These are phyloP conservation scores for Leiothrix lutea DNA, from an alignment of 2,113 vertebrate species.

Conservation along the genomic window DNA sequence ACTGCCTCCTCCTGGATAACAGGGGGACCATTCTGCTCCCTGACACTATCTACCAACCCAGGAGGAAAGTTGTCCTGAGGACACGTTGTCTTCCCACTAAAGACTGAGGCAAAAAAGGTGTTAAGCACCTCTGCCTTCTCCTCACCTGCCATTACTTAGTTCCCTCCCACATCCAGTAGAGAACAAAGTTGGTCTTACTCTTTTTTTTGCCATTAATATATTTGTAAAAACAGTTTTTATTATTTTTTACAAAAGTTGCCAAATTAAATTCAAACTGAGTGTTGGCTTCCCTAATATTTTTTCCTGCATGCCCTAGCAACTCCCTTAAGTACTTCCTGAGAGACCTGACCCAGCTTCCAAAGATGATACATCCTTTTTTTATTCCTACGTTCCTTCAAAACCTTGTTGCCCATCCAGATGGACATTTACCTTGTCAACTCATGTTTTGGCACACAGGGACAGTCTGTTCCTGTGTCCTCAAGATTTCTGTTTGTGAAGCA, in stretches of 20 bases:
- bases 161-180: not conserved
- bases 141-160: not conserved
- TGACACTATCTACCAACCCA: not conserved
- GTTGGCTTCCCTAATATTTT: not conserved
- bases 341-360: not conserved
- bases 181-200: not conserved
- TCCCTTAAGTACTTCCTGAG: not conserved
- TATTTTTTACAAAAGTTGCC: not conserved
- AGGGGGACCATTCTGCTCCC: not conserved
- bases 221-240: not conserved
- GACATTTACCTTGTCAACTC: accelerated
- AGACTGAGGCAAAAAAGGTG: not conserved
- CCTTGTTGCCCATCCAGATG: not conserved
- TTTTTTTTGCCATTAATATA: not conserved
- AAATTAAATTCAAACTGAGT: not conserved
- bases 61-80: not conserved
- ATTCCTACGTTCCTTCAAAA: not conserved
- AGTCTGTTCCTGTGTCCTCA: not conserved
- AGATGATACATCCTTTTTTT: not conserved
- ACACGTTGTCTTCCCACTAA: not conserved
- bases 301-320: not conserved
- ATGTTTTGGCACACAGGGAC: not conserved
- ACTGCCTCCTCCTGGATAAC: not conserved
- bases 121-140: not conserved
- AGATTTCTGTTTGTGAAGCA: not conserved